phyloP scores from a whole-genome alignment of 2,797 vertebrate genomes.

The Sebastes flavidus region DNA sequence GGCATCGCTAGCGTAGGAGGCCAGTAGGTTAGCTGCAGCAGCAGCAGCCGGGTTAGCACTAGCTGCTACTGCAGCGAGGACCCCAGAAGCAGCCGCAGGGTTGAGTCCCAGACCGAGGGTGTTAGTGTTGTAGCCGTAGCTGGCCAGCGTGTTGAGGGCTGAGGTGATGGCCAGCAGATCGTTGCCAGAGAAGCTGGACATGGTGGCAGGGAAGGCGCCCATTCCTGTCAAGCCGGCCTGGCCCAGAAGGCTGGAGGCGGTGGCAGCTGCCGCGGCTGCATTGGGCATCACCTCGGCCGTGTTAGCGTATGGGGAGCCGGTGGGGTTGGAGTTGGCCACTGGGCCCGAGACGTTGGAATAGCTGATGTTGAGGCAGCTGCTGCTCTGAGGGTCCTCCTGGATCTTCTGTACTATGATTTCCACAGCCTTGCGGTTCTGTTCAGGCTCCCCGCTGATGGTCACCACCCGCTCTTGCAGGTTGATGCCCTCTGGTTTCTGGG shows the following conservation, averaged over 20 bases:
- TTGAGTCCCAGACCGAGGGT: constrained; percentile 93
- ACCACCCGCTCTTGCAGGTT: constrained; percentile 96
- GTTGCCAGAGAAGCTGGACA: constrained; percentile 93
- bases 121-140: constrained; percentile 96
- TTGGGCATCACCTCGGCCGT: constrained; percentile 90
- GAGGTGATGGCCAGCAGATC: constrained; percentile 96
- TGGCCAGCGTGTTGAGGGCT: constrained; percentile 94
- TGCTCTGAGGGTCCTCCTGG: constrained; percentile 96
- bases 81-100: constrained; percentile 90
- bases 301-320: constrained; percentile 94
- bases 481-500: constrained; percentile 95
- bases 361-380: constrained; percentile 96
- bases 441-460: constrained; percentile 93
- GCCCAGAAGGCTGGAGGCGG: constrained; percentile 90
- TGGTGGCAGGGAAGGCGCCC: constrained; percentile 89
- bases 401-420: constrained; percentile 96
- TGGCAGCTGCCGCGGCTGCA: constrained; percentile 87
- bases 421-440: constrained; percentile 94
- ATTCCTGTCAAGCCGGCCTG: constrained; percentile 90
- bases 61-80: constrained; percentile 91
- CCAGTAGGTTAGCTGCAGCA: constrained; percentile 91
- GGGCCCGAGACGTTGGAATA: constrained; percentile 95
- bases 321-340: constrained; percentile 96
- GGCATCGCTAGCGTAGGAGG: constrained; percentile 91
- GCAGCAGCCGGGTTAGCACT: constrained; percentile 92